Conservation (phyloP, 2,113 vertebrate species). For the Oreochromis niloticus region DNA sequence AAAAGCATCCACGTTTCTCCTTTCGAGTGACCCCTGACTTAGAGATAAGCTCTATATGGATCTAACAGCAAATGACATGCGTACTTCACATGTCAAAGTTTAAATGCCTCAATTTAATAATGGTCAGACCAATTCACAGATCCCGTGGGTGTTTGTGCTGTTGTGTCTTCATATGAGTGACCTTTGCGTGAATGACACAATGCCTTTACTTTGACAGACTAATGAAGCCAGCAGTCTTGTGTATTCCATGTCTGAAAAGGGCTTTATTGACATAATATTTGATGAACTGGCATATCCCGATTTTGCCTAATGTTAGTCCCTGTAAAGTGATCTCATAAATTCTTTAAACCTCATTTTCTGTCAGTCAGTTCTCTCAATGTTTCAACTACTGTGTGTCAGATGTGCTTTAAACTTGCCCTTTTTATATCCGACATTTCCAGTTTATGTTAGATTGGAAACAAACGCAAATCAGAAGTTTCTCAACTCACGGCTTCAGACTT, state of each 20-base stretch:
- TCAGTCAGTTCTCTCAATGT: neutral
- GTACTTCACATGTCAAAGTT: neutral
- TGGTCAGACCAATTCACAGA: neutral
- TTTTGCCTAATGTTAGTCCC: neutral
- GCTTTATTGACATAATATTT: neutral
- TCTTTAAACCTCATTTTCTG: neutral
- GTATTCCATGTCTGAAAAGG: neutral
- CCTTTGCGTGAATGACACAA: neutral
- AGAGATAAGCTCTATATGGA: neutral
- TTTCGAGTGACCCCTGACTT: neutral
- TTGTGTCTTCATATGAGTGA: neutral
- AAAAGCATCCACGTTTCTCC: neutral
- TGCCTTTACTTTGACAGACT: neutral
- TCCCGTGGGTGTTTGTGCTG: neutral
- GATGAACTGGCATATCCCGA: neutral
- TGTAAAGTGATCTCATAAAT: neutral
- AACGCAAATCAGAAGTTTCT: neutral
- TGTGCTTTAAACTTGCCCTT: neutral
- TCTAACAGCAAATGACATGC: neutral
- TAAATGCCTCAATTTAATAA: neutral
- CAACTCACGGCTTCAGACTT: accelerated
- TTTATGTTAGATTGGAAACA: neutral
- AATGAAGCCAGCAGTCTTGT: neutral
- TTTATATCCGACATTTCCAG: neutral
- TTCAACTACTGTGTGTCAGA: neutral